Evolutionary conservation across 2,888 invertebrate species (phyloP).

Genomic region (Oxytorus armatus): DNA sequence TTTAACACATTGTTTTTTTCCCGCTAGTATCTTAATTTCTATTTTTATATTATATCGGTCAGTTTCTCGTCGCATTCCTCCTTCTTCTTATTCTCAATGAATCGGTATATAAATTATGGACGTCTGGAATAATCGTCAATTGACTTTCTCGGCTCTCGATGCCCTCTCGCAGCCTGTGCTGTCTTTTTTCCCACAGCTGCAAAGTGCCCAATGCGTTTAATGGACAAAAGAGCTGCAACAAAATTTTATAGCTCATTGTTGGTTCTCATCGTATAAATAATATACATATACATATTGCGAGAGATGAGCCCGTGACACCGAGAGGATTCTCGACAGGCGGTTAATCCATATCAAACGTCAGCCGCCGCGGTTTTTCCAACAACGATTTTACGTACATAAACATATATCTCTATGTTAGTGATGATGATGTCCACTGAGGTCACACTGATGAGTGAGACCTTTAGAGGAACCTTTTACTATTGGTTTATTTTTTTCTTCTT

Average conservation of each 20-base stretch:
- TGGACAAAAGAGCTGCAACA: slow-evolving; percentile 15
- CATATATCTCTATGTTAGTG: too few relatives aligned
- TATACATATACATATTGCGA: not conserved
- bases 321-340: not conserved
- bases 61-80: slow-evolving; percentile 6
- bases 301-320: slow-evolving; percentile 14
- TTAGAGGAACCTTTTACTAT: too few relatives aligned
- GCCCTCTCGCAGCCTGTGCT: slow-evolving; percentile 62
- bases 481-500: too few relatives aligned
- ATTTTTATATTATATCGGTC: not conserved
- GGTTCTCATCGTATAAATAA: slow-evolving; percentile 9
- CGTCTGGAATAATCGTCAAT: slow-evolving; percentile 75
- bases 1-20: not conserved
- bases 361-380: slow-evolving; percentile 13
- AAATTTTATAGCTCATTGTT: slow-evolving; percentile 14
- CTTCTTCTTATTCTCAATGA: slow-evolving; percentile 59
- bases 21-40: not conserved
- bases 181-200: slow-evolving; percentile 23
- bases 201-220: slow-evolving; percentile 24
- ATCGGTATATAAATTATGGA: slow-evolving; percentile 56
- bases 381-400: too few relatives aligned
- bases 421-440: too few relatives aligned
- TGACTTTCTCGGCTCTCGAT: slow-evolving; percentile 73
- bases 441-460: too few relatives aligned
- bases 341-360: slow-evolving; percentile 50